Conservation (phyloP, 2,888 invertebrate species). For the Apeira syringaria region DNA sequence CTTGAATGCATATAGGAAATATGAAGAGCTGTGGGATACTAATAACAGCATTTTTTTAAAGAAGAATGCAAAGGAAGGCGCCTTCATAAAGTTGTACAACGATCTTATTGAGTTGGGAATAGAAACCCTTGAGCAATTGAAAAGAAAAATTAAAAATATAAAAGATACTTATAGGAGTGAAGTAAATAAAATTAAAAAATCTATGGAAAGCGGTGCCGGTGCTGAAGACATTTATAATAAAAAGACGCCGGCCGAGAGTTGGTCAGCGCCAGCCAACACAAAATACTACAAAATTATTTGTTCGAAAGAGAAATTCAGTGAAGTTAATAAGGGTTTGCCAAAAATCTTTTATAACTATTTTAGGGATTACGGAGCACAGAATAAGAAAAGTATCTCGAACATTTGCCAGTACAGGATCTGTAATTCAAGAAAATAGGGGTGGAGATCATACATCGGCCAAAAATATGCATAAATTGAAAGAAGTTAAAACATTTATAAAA, state of each 20-base stretch:
- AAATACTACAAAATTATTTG: constrained; percentile 21
- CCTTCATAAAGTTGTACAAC: too few relatives aligned
- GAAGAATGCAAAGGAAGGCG: too few relatives aligned
- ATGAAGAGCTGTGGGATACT: too few relatives aligned
- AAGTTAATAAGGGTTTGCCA: constrained; percentile 22
- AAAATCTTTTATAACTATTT: constrained; percentile 3
- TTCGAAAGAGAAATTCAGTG: constrained; percentile 16
- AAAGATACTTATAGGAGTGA: too few relatives aligned
- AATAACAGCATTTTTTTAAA: too few relatives aligned
- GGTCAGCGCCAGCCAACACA: constrained; percentile 22
- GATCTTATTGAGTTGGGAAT: too few relatives aligned
- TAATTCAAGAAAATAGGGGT: constrained; percentile 28
- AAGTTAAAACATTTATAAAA: constrained; percentile 19
- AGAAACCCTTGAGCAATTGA: too few relatives aligned
- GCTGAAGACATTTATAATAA: too few relatives aligned
- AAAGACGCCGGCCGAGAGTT: constrained; percentile 9
- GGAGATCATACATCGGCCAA: constrained; percentile 27
- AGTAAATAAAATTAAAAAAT: too few relatives aligned
- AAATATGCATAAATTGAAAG: constrained; percentile 24
- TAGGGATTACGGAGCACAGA: constrained; percentile 16
- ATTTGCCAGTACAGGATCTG: constrained; percentile 22
- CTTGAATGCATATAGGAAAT: too few relatives aligned
- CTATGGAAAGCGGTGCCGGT: too few relatives aligned
- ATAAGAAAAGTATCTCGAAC: constrained; percentile 24
- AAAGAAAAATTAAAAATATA: too few relatives aligned